These are phyloP conservation scores for Philotrypesis tridentata DNA, from an alignment of 1,140 invertebrate genomes.

Conservation along the genomic window DNA sequence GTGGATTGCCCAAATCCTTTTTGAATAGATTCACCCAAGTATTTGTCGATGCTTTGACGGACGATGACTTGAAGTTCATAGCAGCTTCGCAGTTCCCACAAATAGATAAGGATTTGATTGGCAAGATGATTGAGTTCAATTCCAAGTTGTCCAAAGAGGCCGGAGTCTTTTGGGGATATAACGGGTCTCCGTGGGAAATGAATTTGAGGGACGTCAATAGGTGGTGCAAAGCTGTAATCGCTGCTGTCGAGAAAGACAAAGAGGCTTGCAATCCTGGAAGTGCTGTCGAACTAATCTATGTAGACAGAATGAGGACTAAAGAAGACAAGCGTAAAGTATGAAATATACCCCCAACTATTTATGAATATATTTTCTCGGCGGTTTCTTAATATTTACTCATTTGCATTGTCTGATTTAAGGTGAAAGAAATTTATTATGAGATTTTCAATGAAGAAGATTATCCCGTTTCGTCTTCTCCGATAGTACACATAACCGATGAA, in stretches of 20 bases:
- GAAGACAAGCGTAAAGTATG: constrained; percentile 80
- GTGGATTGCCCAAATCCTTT: constrained; percentile 97
- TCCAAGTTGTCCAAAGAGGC: constrained; percentile 79
- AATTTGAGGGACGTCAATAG: constrained; percentile 96
- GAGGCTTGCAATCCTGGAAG: constrained; percentile 76
- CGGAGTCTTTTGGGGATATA: constrained; percentile 81
- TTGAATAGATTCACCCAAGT: constrained; percentile 98
- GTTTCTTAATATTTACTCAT: constrained; percentile 29
- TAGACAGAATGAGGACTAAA: constrained; percentile 84
- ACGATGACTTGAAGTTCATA: constrained; percentile 84
- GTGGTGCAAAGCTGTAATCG: constrained; percentile 86
- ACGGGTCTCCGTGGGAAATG: constrained; percentile 95
- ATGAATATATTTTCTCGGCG: not conserved
- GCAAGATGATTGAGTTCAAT: constrained; percentile 89
- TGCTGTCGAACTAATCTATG: constrained; percentile 85
- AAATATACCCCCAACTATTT: not conserved
- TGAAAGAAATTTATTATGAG: constrained; percentile 77
- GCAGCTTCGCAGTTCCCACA: constrained; percentile 75
- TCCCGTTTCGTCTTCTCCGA: constrained; percentile 71
- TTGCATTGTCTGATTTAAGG: constrained; percentile 60
- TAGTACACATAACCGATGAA: constrained; percentile 74
- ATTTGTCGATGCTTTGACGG: constrained; percentile 86
- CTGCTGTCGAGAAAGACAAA: constrained; percentile 52
- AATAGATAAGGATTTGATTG: constrained; percentile 76
- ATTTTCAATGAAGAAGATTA: constrained; percentile 75